phyloP scores from a whole-genome alignment of 2,888 invertebrate genomes.

The Adelphocoris suturalis region DNA sequence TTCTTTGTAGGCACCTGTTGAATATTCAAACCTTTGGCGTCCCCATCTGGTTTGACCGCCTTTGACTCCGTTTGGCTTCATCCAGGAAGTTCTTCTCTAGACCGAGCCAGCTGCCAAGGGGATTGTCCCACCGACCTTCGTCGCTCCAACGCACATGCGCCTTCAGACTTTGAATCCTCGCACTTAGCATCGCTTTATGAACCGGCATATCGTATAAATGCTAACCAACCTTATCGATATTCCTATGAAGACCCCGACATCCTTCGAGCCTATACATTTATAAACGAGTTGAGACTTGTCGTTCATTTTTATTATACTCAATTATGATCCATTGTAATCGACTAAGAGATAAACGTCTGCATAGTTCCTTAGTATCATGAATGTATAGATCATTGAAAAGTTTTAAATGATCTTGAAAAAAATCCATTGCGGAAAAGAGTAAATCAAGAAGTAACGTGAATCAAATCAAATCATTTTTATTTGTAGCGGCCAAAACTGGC shows the following conservation, averaged over 20 bases:
- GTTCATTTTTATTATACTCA: no score
- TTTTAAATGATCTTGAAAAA: no score
- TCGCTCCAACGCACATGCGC: not conserved
- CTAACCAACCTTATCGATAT: not conserved
- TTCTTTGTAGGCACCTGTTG: constrained; percentile 3
- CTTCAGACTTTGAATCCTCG: not conserved
- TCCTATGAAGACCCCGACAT: not conserved
- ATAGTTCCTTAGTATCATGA: no score
- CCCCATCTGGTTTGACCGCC: not conserved
- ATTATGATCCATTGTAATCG: no score
- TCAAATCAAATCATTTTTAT: no score
- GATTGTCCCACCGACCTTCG: not conserved
- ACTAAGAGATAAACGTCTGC: no score
- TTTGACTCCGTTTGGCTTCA: not conserved
- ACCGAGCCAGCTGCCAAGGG: not conserved
- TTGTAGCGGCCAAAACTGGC: no score
- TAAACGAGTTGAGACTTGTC: no score
- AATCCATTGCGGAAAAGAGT: no score
- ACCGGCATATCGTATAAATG: not conserved
- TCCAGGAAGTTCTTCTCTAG: constrained; percentile 12
- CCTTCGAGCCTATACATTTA: not conserved
- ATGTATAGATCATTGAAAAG: no score
- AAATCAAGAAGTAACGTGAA: no score
- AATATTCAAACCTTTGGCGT: not conserved
- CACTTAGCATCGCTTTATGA: constrained; percentile 2